Evolutionary conservation across 2,797 vertebrate species (phyloP), one percentile per base, ranked within the genome.

Genomic region (Chelon auratus): DNA sequence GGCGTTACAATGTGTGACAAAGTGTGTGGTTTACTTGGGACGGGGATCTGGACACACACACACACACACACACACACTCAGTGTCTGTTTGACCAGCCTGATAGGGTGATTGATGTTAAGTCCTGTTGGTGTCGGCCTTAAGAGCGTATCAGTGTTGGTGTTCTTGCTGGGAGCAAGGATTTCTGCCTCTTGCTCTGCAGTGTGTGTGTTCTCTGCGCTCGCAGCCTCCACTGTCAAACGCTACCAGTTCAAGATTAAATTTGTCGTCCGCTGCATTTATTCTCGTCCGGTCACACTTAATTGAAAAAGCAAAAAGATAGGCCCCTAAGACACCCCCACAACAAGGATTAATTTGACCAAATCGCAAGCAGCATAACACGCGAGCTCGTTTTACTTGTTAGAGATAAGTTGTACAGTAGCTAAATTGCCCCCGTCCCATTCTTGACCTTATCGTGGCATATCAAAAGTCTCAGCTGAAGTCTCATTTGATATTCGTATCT

Each of bases 401-500:
- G 67, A 71, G 67, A 71, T 62, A 11, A 24, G 43, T 61, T 62
- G 64, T 55, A 30, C 3, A 10, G 52, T 62, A 66, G 61, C 59
- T 45, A 52, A 78, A 84, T 63, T 30, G 42, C 24, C 24, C 58
- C 33, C 20, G 11, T 62, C 66, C 71, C 26, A 55, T 54, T 55
- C 48, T 52, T 70, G 45, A 66, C 68, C 75, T 83, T 82, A 85
- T 81, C 52, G 2, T 52, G 59, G 60, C 53, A 13, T 79, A 91
- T 87, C 79, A 88, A 77, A 83, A 67, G 30, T 33, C 30, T 8
- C 30, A 33, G 52, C 60, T 51, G 36, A 68, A 77, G 45, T 68
- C 71, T 90, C 75, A 78, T 89, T 87, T 88, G 70, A 85, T 88
- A 89, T 92, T 89, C 77, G 86, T 89, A 80, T 89, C 83, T 52